phyloP scores from a whole-genome alignment of 2,888 invertebrate species.

The Adineta ricciae region DNA sequence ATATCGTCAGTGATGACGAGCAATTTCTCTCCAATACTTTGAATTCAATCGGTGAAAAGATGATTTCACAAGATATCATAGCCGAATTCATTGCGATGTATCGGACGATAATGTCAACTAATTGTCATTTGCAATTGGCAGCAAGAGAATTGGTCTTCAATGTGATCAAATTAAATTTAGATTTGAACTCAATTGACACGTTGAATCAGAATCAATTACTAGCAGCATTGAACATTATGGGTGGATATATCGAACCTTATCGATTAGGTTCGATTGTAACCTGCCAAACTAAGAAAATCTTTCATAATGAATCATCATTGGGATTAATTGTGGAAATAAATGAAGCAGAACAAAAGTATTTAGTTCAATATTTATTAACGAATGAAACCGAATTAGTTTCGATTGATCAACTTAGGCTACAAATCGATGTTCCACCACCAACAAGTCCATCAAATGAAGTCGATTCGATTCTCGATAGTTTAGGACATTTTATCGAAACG shows the following conservation, averaged over 20 bases:
- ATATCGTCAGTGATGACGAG: not conserved
- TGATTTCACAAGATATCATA: not conserved
- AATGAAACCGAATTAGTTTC: not conserved
- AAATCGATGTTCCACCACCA: not conserved
- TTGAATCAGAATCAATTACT: not conserved
- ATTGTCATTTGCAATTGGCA: not conserved
- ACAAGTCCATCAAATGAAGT: not conserved
- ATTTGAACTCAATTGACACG: not conserved
- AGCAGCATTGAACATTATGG: not conserved
- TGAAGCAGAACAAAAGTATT: not conserved
- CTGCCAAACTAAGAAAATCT: not conserved
- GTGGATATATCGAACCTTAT: not conserved
- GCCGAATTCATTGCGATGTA: not conserved
- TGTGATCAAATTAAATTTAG: not conserved
- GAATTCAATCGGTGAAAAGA: not conserved
- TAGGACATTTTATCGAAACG: not conserved
- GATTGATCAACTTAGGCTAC: not conserved
- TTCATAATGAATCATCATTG: not conserved
- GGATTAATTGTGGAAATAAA: not conserved
- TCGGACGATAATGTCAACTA: not conserved
- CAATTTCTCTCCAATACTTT: not conserved
- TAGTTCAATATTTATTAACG: not conserved
- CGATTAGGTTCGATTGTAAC: not conserved
- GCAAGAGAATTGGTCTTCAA: not conserved
- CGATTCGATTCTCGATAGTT: not conserved